Conservation (phyloP, 2,888 invertebrate genomes). For the Cacoxenus indagator region DNA sequence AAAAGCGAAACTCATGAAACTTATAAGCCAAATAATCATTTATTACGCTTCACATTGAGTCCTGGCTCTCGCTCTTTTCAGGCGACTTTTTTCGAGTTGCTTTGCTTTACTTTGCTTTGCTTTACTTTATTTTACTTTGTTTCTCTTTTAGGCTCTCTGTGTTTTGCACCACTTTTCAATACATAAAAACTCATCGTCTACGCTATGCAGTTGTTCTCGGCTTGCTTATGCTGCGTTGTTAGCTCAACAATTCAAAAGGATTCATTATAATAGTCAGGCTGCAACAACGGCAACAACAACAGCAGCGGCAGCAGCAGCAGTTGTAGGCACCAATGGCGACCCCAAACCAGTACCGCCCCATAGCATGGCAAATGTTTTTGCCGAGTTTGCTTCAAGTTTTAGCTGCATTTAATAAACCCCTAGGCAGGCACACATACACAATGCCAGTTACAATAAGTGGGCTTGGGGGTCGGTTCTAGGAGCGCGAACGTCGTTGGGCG, state of each 20-base stretch:
- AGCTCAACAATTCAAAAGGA: conserved; percentile 41
- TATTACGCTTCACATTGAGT: conserved; percentile 5
- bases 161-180: not conserved
- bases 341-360: too few relatives aligned
- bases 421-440: not conserved
- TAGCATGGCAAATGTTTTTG: conserved; percentile 33
- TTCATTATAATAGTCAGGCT: conserved; percentile 13
- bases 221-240: conserved; percentile 33
- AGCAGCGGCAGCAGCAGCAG: too few relatives aligned
- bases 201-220: not conserved
- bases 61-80: not conserved
- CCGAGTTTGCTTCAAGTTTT: conserved; percentile 39
- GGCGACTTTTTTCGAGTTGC: not conserved
- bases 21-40: conserved; percentile 18
- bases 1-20: conserved; percentile 14
- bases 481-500: too few relatives aligned
- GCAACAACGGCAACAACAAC: too few relatives aligned
- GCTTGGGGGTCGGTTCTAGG: too few relatives aligned
- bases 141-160: not conserved
- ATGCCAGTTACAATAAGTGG: not conserved
- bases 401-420: conserved; percentile 31
- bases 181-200: not conserved
- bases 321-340: too few relatives aligned
- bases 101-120: not conserved
- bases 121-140: not conserved